Conservation (phyloP, 1,140 invertebrate genomes). For the Eueides isabella region DNA sequence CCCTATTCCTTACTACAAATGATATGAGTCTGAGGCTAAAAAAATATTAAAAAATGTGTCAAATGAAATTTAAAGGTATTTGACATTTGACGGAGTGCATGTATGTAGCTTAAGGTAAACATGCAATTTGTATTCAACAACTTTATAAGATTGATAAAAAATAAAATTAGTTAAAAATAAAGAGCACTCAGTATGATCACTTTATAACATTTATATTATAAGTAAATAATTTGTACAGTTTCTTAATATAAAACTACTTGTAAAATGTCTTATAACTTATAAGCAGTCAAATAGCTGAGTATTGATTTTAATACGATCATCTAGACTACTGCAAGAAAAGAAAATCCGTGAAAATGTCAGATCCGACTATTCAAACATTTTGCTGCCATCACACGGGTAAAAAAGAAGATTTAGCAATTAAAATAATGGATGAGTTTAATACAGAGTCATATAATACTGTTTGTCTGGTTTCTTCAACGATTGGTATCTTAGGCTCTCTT, state of each 20-base stretch:
- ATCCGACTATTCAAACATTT: slow-evolving; percentile 91
- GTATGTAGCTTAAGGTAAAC: slow-evolving; percentile 12
- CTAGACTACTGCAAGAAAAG: neutral
- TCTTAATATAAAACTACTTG: neutral
- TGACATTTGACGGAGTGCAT: neutral
- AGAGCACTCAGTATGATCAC: neutral
- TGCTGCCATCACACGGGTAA: slow-evolving; percentile 88
- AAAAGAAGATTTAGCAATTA: slow-evolving; percentile 83
- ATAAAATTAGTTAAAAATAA: neutral
- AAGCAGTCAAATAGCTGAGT: neutral
- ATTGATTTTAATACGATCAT: slow-evolving; percentile 6
- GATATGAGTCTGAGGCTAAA: too few species aligned
- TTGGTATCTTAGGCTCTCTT: slow-evolving; percentile 88
- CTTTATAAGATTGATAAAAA: neutral
- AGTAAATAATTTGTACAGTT: neutral
- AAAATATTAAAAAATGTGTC: neutral
- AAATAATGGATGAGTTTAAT: slow-evolving; percentile 87
- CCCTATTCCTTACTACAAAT: too few species aligned
- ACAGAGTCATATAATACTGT: slow-evolving; percentile 87
- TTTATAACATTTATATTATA: neutral
- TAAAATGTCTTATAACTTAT: neutral
- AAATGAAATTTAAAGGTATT: neutral
- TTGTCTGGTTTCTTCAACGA: slow-evolving; percentile 87
- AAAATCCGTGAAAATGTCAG: slow-evolving; percentile 83
- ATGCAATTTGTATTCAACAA: neutral